Percentiles rank a stretch among this genome's conserved stretches.
phyloP scores from a whole-genome alignment of 2,888 invertebrate genomes.

The Brachypterus glaber region DNA sequence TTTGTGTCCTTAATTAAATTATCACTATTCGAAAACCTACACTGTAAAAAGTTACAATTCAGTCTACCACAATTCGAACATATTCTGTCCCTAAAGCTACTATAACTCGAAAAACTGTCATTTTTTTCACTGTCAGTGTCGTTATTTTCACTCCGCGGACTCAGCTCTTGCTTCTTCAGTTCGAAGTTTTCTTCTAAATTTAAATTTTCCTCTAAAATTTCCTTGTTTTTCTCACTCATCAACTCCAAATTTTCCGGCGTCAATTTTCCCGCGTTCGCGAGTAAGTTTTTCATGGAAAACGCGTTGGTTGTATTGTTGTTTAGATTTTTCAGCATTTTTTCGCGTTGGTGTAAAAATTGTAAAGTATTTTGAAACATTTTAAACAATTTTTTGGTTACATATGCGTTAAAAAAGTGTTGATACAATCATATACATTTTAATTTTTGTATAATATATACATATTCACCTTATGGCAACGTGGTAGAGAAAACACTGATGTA shows the following conservation, averaged over 20 bases:
- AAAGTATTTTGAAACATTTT: constrained; percentile 36
- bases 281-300: constrained; percentile 39
- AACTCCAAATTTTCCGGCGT: constrained; percentile 32
- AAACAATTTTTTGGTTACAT: too few relatives aligned
- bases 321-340: constrained; percentile 37
- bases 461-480: too few relatives aligned
- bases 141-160: constrained; percentile 25
- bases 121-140: constrained; percentile 32
- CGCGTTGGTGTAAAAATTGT: constrained; percentile 33
- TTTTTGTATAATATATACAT: too few relatives aligned
- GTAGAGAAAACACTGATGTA: too few relatives aligned
- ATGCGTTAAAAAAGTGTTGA: neutral
- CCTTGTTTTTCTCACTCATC: constrained; percentile 16
- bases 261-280: constrained; percentile 34
- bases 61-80: constrained; percentile 49
- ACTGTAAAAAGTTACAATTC: constrained; percentile 45
- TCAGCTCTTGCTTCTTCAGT: constrained; percentile 17
- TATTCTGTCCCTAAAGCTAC: constrained; percentile 36
- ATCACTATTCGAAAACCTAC: constrained; percentile 31
- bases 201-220: constrained; percentile 13
- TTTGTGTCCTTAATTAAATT: constrained; percentile 43
- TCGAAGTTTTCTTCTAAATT: constrained; percentile 18
- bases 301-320: constrained; percentile 36
- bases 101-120: constrained; percentile 34
- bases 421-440: neutral